Base-by-base conservation (phyloP, 1,140 invertebrate genomes). In the Lordiphosa mommai region DNA sequence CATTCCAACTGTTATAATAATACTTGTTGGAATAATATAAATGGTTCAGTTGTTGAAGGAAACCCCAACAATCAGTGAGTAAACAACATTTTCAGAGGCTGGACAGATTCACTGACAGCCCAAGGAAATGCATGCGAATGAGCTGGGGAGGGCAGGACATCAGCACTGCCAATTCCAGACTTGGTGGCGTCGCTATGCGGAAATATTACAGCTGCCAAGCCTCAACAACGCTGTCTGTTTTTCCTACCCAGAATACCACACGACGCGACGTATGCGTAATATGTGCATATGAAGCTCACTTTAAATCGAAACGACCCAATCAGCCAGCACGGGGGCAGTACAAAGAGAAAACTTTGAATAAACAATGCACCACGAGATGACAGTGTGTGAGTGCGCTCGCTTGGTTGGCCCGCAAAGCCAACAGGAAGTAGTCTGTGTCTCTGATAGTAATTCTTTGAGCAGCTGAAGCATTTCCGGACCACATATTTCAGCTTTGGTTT, bases 231-330 rank as follows among this genome's bases (percentile, higher is more conserved):
- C n/a, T 12, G 20, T 2, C 20, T 3, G 7, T 14, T 29, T n/a
- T 13, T 17, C 9, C 14, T 33, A 17, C 7, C 12, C 3, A 5
- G 2, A 9, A 17, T 10, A 13, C 46, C 46, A 34, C 46, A 36
- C 13, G 29, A 27, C 14, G 20, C 13, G 29, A 27, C 14, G 20
- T 27, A 29, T 37, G 13, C 13, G 9, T 13, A 13, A n/a, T 48
- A 1, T 47, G n/a, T 41, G 12, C 7, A 43, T 9, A 16, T 14
- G 27, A 40, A 43, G 37, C 34, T 59, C 16, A 33, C 30, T 63
- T 41, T 57, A 56, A 51, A 58, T 17, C 44, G 46, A 37, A 72
- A 66, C 71, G 47, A 44, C 69, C 52, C 51, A 73, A 72, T 61
- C 51, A 48, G 47, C 37, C 49, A 30, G 9, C 12, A n/a, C 16